Percentiles rank a stretch among this genome's conserved stretches.
These are phyloP conservation scores for Hedya salicella DNA, from an alignment of 2,888 invertebrate genomes.

Conservation along the genomic window DNA sequence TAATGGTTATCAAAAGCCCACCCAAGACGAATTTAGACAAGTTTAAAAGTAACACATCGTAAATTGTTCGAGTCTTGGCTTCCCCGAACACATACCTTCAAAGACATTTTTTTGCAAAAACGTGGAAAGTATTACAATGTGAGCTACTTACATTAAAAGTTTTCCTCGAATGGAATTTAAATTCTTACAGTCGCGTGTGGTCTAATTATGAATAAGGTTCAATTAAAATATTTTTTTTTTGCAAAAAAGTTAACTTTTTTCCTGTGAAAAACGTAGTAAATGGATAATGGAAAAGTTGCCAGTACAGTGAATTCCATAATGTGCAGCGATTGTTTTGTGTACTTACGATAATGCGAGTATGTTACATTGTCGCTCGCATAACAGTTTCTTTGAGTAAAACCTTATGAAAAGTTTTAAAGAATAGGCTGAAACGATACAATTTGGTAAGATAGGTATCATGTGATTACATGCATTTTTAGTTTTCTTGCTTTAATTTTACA, in stretches of 20 bases:
- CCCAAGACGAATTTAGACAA: slow-evolving; percentile 76
- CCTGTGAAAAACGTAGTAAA: slow-evolving; percentile 62
- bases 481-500: no score
- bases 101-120: slow-evolving; percentile 76
- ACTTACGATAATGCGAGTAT: slow-evolving; percentile 49
- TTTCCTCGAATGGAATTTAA: slow-evolving; percentile 80
- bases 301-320: slow-evolving; percentile 45
- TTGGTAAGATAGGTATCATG: background rate
- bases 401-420: background rate
- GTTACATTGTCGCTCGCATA: background rate
- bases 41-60: slow-evolving; percentile 76
- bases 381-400: slow-evolving; percentile 5
- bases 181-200: slow-evolving; percentile 83
- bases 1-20: slow-evolving; percentile 78
- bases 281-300: slow-evolving; percentile 66
- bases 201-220: slow-evolving; percentile 76
- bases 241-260: slow-evolving; percentile 59
- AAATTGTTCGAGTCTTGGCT: slow-evolving; percentile 63
- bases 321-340: slow-evolving; percentile 63
- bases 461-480: no score
- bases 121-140: slow-evolving; percentile 74
- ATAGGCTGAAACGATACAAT: background rate
- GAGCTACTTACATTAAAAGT: slow-evolving; percentile 75
- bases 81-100: slow-evolving; percentile 75
- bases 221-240: slow-evolving; percentile 58